phyloP scores from a whole-genome alignment of 2,888 invertebrate species.

The Amiota mariae region DNA sequence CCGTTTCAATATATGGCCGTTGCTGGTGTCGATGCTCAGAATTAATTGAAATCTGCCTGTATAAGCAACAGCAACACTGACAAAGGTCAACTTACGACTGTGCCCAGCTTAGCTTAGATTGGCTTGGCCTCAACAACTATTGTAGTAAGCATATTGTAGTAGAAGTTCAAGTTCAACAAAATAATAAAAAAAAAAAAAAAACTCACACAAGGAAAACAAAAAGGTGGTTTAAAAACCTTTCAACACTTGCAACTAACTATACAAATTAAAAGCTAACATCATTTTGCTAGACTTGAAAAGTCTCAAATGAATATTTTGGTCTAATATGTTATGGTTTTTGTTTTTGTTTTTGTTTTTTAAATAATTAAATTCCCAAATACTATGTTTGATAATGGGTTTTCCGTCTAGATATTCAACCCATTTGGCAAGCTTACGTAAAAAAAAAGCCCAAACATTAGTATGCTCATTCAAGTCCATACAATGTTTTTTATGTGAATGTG shows the following conservation, averaged over 20 bases:
- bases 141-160: not conserved
- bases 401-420: too few relatives aligned
- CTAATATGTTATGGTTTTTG: too few relatives aligned
- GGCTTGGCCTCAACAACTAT: not conserved
- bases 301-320: too few relatives aligned
- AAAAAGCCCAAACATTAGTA: too few relatives aligned
- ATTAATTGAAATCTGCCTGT: slow-evolving; percentile 33
- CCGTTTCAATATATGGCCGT: slow-evolving; percentile 5
- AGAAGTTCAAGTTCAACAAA: slow-evolving; percentile 30
- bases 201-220: not conserved
- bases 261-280: not conserved
- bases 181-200: not conserved
- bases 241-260: not conserved
- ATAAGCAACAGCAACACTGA: slow-evolving; percentile 29
- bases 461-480: too few relatives aligned
- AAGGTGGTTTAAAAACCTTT: not conserved
- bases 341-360: too few relatives aligned
- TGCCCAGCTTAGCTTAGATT: not conserved
- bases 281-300: too few relatives aligned
- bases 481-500: too few relatives aligned
- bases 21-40: slow-evolving; percentile 13
- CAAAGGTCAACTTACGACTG: not conserved
- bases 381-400: too few relatives aligned
- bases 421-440: too few relatives aligned
- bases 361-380: too few relatives aligned